Evolutionary conservation across 2,888 invertebrate species (phyloP).

Genomic region (Eumacrocentrus americanus): DNA sequence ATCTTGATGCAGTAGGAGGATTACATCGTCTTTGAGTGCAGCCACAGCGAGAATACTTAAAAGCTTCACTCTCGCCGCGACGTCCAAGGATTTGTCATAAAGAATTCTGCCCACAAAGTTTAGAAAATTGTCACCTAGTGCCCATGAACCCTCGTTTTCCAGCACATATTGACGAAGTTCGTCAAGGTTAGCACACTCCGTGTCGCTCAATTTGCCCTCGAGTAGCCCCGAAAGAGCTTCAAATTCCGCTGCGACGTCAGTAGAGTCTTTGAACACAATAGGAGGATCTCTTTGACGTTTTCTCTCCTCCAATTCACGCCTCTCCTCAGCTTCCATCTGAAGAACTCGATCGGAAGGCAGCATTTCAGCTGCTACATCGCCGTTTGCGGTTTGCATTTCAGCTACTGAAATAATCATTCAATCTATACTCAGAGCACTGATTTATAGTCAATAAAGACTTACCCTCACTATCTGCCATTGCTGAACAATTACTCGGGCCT

Average conservation of each 20-base stretch:
- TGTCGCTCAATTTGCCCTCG: conserved; percentile 74
- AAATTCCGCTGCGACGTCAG: conserved; percentile 78
- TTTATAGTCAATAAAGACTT: no score
- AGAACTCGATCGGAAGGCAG: conserved; percentile 65
- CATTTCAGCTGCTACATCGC: conserved; percentile 53
- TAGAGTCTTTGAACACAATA: conserved; percentile 73
- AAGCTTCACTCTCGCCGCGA: conserved; percentile 69
- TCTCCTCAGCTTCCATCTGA: conserved; percentile 70
- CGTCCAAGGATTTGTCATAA: conserved; percentile 66
- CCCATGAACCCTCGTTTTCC: conserved; percentile 91
- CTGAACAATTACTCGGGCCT: conserved; percentile 49
- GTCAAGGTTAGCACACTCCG: conserved; percentile 78
- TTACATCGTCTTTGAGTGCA: conserved; percentile 87
- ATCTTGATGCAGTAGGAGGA: conserved; percentile 88
- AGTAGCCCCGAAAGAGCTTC: conserved; percentile 74
- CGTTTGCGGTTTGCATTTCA: conserved; percentile 49
- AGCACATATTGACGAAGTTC: conserved; percentile 88
- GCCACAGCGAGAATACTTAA: conserved; percentile 77
- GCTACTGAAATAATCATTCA: conserved; percentile 41
- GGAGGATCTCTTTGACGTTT: conserved; percentile 79
- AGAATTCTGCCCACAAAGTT: conserved; percentile 76
- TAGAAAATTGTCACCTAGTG: conserved; percentile 86
- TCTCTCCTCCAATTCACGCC: conserved; percentile 72
- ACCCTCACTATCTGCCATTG: conserved; percentile 58
- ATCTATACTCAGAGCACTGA: no score